These are phyloP conservation scores for Caenorhabditis sp. DNA, from an alignment of 2,888 invertebrate genomes.

Conservation along the genomic window DNA sequence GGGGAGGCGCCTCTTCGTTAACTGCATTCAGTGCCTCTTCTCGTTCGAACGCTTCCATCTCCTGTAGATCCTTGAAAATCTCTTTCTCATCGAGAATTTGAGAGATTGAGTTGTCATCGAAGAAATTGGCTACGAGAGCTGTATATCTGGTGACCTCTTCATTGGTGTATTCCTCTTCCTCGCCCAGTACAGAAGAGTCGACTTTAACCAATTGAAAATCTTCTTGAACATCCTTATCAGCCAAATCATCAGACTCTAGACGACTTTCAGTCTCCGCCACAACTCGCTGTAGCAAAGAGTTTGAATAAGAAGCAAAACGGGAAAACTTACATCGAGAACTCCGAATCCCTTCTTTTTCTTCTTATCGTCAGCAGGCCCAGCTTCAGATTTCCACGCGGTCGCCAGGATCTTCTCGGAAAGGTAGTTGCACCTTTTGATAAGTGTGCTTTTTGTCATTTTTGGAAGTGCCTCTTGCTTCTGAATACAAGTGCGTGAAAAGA, in stretches of 20 bases:
- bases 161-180: constrained; percentile 40
- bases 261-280: constrained; percentile 69
- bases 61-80: constrained; percentile 36
- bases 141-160: constrained; percentile 55
- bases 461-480: constrained; percentile 62
- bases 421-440: constrained; percentile 80
- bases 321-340: constrained; percentile 62
- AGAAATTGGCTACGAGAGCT: constrained; percentile 52
- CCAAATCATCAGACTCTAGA: constrained; percentile 72
- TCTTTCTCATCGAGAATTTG: constrained; percentile 45
- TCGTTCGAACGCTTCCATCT: constrained; percentile 28
- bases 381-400: constrained; percentile 59
- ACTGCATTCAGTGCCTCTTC: constrained; percentile 34
- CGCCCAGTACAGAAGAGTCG: constrained; percentile 25
- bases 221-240: constrained; percentile 34
- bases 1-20: constrained; percentile 15
- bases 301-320: too few species aligned
- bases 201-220: constrained; percentile 62
- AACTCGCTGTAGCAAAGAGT: constrained; percentile 65
- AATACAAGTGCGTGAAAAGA: too few species aligned
- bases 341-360: constrained; percentile 61
- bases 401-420: constrained; percentile 78
- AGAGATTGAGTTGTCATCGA: constrained; percentile 52
- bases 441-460: constrained; percentile 50
- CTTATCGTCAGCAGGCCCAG: constrained; percentile 7